These are phyloP conservation scores for Koerneria pararmatus DNA, from an alignment of 2,888 invertebrate species.

Conservation along the genomic window DNA sequence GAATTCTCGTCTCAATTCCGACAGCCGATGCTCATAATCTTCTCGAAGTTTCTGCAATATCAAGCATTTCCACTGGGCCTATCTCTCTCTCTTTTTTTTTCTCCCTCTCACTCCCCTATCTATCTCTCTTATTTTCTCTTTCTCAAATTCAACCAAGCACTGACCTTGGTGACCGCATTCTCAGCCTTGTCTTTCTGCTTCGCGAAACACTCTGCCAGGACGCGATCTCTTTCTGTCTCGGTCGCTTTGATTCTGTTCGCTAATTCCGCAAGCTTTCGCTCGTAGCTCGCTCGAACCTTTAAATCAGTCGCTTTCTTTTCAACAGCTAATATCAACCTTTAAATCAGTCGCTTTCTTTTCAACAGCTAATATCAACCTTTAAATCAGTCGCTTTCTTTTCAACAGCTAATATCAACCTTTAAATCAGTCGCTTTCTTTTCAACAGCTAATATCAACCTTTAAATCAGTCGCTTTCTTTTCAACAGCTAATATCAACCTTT, in stretches of 20 bases:
- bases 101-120: background rate
- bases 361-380: too few relatives aligned
- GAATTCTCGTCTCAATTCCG: conserved; percentile 79
- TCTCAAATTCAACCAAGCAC: background rate
- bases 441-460: too few relatives aligned
- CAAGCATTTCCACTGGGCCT: background rate
- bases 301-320: too few relatives aligned
- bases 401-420: too few relatives aligned
- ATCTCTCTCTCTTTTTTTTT: background rate
- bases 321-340: too few relatives aligned
- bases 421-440: too few relatives aligned
- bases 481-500: too few relatives aligned
- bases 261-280: conserved; percentile 45
- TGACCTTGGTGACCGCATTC: conserved; percentile 24
- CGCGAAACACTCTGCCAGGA: conserved; percentile 29
- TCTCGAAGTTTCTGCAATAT: conserved; percentile 67
- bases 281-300: conserved; percentile 44
- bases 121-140: background rate
- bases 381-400: too few relatives aligned
- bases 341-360: too few relatives aligned
- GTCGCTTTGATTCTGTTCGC: conserved; percentile 38
- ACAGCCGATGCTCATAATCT: conserved; percentile 82
- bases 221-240: conserved; percentile 45
- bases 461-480: too few relatives aligned
- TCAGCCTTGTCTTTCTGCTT: conserved; percentile 22